Evolutionary conservation across 2,888 invertebrate species (phyloP), one percentile per base, ranked within the genome.

Genomic region (Eustalomyia histrio): DNA sequence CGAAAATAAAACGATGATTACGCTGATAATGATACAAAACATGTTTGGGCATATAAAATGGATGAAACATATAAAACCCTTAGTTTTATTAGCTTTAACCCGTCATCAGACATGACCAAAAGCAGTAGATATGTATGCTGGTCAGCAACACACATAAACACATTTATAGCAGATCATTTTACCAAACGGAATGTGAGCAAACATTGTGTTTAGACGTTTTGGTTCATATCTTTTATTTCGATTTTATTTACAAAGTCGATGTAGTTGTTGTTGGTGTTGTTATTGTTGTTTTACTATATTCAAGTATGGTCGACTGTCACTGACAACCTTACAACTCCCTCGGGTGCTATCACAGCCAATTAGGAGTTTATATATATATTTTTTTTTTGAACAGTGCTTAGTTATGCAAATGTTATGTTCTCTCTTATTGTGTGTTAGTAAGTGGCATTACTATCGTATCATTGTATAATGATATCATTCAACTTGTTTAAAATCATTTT

Each of bases 261-360:
- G 68, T 81, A 78, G 76, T 73, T 74, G 64, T 61, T 60, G 47
- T 55, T 75, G 74, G 60, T 80, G 69, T 80, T 79, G 76, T 71
- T 74, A 61, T 80, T 79, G 76, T 71, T 74, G 64, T 69, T 63
- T 63, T 61, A n/a, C 3, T 55, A 6, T 33, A 24, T 39, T 18
- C 61, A 43, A 65, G 71, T 53, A 72, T 80, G 84, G 84, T 83
- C 82, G 84, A 84, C 83, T 87, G 86, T 86, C 86, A 86, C 83
- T 86, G 81, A 81, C 81, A 84, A 83, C 84, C 85, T 83, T 83
- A 84, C 76, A 83, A 84, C 75, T 90, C 90, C 89, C 90, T 86
- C 86, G 90, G 89, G 90, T 87, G 84, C 89, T 88, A 88, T 90
- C 88, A 88, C 86, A 90, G 89, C 90, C 90, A 90, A 90, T 90